Evolutionary conservation across 2,113 vertebrate genomes (phyloP).

Genomic region (Eudyptes chrysolophus): DNA sequence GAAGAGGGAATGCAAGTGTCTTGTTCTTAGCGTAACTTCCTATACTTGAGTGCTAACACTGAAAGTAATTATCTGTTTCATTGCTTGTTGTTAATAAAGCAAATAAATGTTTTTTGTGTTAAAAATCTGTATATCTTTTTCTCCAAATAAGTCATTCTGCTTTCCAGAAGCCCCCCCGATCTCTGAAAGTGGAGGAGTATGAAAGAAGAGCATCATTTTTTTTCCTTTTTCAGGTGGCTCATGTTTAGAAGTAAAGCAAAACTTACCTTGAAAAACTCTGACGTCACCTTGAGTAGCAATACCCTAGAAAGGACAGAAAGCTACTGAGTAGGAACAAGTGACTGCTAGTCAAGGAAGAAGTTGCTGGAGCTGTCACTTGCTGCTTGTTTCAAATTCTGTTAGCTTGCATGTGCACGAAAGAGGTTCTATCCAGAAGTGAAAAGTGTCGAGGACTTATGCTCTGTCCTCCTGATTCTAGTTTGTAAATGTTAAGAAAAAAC

Average conservation of each 20-base stretch:
- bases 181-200: not conserved
- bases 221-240: not conserved
- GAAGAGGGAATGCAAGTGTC: not conserved
- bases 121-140: not conserved
- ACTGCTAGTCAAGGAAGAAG: not conserved
- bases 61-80: not conserved
- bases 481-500: not conserved
- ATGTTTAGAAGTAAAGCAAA: not conserved
- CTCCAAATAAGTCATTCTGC: not conserved
- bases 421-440: not conserved
- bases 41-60: not conserved
- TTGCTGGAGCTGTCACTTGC: not conserved
- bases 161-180: not conserved
- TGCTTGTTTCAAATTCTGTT: not conserved
- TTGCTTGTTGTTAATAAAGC: not conserved
- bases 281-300: not conserved
- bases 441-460: not conserved
- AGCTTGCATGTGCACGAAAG: not conserved
- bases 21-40: not conserved
- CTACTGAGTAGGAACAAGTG: not conserved
- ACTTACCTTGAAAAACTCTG: not conserved
- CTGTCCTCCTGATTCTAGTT: not conserved
- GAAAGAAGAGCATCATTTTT: not conserved
- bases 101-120: not conserved
- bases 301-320: not conserved